A percentile compares a stretch with the other conserved stretches of the same genome.
These are phyloP conservation scores for Tapirus terrestris DNA, from an alignment of 2,113 vertebrate genomes.

Conservation along the genomic window DNA sequence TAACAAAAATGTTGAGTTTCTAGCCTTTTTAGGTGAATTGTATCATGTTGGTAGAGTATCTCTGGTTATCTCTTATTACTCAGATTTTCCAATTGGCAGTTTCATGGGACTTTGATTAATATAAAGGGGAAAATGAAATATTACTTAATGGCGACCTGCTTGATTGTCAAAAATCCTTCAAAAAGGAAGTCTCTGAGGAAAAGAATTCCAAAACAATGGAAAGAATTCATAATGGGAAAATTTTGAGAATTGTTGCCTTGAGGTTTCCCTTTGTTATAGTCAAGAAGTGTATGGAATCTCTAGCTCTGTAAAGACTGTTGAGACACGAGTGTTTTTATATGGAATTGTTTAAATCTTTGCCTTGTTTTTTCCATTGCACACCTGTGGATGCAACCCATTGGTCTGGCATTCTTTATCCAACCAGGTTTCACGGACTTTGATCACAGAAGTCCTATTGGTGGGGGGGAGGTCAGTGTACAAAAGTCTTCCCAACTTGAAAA, in stretches of 20 bases:
- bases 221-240: too few relatives aligned
- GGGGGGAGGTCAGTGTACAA: too few relatives aligned
- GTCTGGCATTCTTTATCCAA: neutral
- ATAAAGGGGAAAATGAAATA: neutral
- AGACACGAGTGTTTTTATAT: too few relatives aligned
- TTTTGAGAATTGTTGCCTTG: too few relatives aligned
- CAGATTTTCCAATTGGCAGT: neutral
- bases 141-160: neutral
- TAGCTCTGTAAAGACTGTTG: too few relatives aligned
- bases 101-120: neutral
- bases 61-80: neutral
- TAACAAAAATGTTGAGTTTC: neutral
- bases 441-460: neutral
- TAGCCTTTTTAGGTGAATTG: neutral
- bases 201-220: neutral
- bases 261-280: neutral
- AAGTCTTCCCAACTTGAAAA: neutral
- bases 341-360: too few relatives aligned
- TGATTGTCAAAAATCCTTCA: neutral
- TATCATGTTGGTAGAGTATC: neutral
- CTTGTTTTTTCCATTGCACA: too few relatives aligned
- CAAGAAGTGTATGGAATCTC: too few relatives aligned
- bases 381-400: too few relatives aligned
- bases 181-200: neutral
- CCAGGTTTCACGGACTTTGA: neutral